Base-by-base conservation (phyloP, 1,140 invertebrate species). In the Anastatus disparis region DNA sequence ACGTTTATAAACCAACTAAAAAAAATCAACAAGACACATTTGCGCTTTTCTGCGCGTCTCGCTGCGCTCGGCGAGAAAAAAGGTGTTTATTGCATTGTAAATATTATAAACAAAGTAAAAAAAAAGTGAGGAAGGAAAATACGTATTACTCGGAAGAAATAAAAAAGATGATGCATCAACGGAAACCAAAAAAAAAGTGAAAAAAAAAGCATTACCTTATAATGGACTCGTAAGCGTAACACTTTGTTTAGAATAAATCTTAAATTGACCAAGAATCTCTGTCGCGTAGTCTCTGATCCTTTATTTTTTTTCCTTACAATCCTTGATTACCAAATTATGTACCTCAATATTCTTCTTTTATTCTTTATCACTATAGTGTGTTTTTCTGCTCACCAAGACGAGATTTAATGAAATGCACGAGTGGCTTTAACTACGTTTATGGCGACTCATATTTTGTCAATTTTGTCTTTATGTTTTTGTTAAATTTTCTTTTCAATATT, bases 191-290 rank as follows among this genome's bases (percentile, higher is more conserved):
- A 53, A 62, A 52, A n/a, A n/a, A n/a, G n/a, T 75, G 71, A 76
- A 81, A 75, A 53, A 55, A 74, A 74, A 76, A 71, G 62, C 52
- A 70, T 67, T 71, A 76, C 65, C 71, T 75, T 79, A 80, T 76
- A 78, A 78, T 78, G 72, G 73, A 81, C 70, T 76, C 79, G 75
- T 80, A 82, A 81, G 76, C 81, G 75, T 81, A 79, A 78, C 70
- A 82, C 76, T 84, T 85, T 84, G 82, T 86, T 83, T 86, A 86
- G 84, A 86, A 86, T 86, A 86, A 86, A 86, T 83, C 77, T 82
- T 84, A 82, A 84, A 84, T 83, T 84, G 78, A 83, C 77, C 76
- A 84, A 84, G 74, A 81, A 72, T 62, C 77, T 71, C 20, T 69
- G 44, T 74, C 64, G 70, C 52, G 64, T 71, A 56, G 29, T 73